phyloP scores from a whole-genome alignment of 1,140 invertebrate genomes.

The Dendrolimus kikuchii region DNA sequence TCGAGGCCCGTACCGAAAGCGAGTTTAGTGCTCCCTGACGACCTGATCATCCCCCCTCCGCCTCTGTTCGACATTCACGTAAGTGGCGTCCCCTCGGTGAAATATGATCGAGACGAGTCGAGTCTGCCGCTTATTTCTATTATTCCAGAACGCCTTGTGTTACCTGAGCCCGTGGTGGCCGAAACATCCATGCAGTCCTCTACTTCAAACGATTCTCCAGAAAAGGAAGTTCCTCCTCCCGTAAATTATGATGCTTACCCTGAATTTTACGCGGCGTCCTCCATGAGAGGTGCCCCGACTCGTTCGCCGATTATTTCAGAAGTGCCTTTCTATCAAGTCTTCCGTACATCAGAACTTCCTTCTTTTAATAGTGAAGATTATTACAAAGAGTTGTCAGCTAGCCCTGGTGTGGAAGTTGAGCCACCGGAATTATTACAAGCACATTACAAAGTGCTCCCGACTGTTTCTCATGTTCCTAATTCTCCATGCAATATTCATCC shows the following conservation, averaged over 20 bases:
- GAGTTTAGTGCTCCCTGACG: conserved; percentile 40
- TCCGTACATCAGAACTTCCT: conserved; percentile 36
- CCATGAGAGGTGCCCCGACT: no score
- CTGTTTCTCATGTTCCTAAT: conserved; percentile 61
- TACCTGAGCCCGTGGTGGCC: conserved; percentile 45
- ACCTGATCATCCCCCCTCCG: conserved; percentile 64
- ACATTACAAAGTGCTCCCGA: conserved; percentile 56
- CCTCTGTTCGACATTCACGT: conserved; percentile 56
- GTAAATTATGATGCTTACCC: conserved; percentile 58
- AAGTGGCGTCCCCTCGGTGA: conserved; percentile 34
- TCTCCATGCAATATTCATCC: conserved; percentile 58
- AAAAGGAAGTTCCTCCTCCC: conserved; percentile 51
- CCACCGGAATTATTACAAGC: conserved; percentile 62
- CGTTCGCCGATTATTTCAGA: conserved; percentile 18
- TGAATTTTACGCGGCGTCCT: conserved; percentile 4
- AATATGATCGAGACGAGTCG: conserved; percentile 20
- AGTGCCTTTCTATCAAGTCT: conserved; percentile 48
- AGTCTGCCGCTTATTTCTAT: conserved; percentile 45
- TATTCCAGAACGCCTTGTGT: conserved; percentile 48
- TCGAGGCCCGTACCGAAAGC: conserved; percentile 27
- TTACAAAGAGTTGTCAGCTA: conserved; percentile 42
- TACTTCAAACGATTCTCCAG: conserved; percentile 53
- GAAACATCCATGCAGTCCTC: conserved; percentile 61
- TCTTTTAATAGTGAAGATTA: conserved; percentile 34
- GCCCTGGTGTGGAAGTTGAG: conserved; percentile 44